Base-by-base conservation (phyloP, 2,113 vertebrate genomes). In the Channa argus region DNA sequence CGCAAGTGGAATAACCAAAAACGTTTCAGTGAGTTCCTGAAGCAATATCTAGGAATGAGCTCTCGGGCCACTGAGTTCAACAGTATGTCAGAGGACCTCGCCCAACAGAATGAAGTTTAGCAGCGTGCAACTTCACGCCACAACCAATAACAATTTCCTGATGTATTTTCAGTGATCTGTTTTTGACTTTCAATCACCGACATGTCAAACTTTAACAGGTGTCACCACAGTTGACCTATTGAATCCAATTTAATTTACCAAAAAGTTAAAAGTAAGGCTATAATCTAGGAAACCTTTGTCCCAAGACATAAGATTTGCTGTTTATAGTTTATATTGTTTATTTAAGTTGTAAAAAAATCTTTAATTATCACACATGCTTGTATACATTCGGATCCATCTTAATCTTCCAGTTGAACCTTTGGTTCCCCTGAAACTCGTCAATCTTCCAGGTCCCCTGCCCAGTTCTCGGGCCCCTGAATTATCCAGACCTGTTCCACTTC, bases 1-100 rank as follows among this genome's bases (percentile, higher is more conserved):
- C 94, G 97, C 68, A 99, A 99, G 91, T 95, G 97, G 96, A 98
- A 98, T 93, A 98, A 96, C 92, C 98, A 99, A 91, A 99, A 99
- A 93, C 94, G 98, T 77, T 97, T 98, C 92, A 97, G 96, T 47
- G 95, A 99, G 90, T 97, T 98, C 83, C 95, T 99, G 89, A 95
- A 96, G 95, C 97, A 99, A 93, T 99, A 99, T 88, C 93, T 99
- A 81, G 96, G 97, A 70, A 96, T 98, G 95, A 95, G 93, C 71
- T 80, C 96, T 45, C 95, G 95, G 62, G 95, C 96, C 65, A 95
- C 94, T 15, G 94, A 96, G 86, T 96, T 94, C 80, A 95, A 94
- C 74, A 88, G 89, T 4, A 9, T 94, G 76, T 92, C 92, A 38
- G 90, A 90, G 4, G 95, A 95, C 85, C 87, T 92, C 74, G 85